Base-by-base conservation (phyloP, 2,113 vertebrate species). In the Cettia cetti region DNA sequence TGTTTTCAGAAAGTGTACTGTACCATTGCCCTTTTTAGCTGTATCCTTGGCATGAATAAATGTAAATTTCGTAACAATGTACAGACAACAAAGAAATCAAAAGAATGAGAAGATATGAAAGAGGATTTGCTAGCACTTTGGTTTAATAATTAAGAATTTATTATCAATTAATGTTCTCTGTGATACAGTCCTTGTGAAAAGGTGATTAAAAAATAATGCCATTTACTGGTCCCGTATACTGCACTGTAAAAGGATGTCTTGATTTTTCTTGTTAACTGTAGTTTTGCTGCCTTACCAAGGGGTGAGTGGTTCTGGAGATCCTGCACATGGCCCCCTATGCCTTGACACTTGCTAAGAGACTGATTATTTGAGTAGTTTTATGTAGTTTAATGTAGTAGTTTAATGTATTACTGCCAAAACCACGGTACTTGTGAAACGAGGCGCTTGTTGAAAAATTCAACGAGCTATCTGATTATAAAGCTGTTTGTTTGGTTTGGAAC, bases 1-100 rank as follows among this genome's bases (percentile, higher is more conserved):
- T 94, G 77, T 96, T 97, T 95, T 66, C 90, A 98, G 90, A 75
- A 63, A 93, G 82, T 83, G 82, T 92, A 82, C 54, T 90, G 20
- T 94, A 53, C 78, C 35, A 6, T 68, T 94, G 91, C 86, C 86
- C 65, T 94, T 94, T 96, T 93, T 90, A 95, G 42, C 66, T 65
- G 74, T 84, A 64, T 53, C 59, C 78, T 86, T 82, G 66, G 35
- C 19, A 52, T 37, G 75, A 87, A 91, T 54, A 94, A 92, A 86
- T 82, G 54, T 64, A 59, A 64, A 63, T 68, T 64, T 83, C 61
- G 74, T 79, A 54, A 16, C n/a, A 28, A 19, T 49, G 20, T 66
- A 27, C 45, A 80, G 69, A 42, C 37, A 84, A 80, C 31, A 79
- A 79, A 78, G 47, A 40, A 84, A 69, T 61, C 1, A 5, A 69